Conservation (phyloP, 2,888 invertebrate species). For the Andrena flavipes region DNA sequence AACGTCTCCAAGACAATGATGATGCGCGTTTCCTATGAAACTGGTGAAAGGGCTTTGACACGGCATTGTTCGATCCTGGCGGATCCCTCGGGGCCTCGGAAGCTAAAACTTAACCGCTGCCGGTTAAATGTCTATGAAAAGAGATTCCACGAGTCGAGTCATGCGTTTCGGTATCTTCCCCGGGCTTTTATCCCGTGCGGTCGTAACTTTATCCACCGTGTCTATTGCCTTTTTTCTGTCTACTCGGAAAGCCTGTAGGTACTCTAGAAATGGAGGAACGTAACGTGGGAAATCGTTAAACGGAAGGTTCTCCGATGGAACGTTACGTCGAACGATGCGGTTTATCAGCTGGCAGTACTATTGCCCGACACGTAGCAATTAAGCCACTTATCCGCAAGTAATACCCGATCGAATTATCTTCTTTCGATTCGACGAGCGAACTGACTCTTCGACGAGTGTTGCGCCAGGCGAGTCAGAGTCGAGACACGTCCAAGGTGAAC, state of each 20-base stretch:
- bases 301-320: not conserved
- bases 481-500: conserved; percentile 82
- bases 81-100: conserved; percentile 27
- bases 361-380: not conserved
- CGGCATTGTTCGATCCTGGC: conserved; percentile 43
- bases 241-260: not conserved
- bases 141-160: conserved; percentile 46
- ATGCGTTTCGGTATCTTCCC: conserved; percentile 35
- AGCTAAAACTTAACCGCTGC: conserved; percentile 18
- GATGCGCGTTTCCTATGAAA: conserved; percentile 2
- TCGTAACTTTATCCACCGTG: conserved; percentile 7
- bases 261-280: not conserved
- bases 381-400: conserved; percentile 20
- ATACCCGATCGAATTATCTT: conserved; percentile 67
- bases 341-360: not conserved
- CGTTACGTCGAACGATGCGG: not conserved
- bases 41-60: conserved; percentile 35
- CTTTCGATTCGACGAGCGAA: conserved; percentile 49
- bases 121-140: conserved; percentile 36
- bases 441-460: conserved; percentile 61
- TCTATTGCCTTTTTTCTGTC: conserved; percentile 1
- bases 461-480: conserved; percentile 60
- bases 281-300: not conserved
- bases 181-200: conserved; percentile 47
- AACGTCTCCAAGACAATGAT: conserved; percentile 38